Evolutionary conservation across 30 jellyfish, hydroid and myxozoan genomes (phyloP).

Genomic region (Hydra vulgaris): DNA sequence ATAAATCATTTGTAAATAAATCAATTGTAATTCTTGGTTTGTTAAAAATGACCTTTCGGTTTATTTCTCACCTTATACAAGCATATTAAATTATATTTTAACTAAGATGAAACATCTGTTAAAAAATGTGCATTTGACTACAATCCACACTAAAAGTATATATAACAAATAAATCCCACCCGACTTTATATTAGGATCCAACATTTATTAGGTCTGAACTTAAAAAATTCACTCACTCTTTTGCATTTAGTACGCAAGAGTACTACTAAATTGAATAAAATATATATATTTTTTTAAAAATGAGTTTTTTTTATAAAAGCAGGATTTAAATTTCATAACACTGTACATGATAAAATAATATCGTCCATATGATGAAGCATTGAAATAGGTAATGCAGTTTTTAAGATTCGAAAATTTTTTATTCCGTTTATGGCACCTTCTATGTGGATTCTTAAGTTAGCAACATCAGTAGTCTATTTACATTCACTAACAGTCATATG

Average conservation of each 20-base stretch:
- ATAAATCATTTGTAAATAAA: not conserved
- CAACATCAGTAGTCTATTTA: slow-evolving; percentile 30
- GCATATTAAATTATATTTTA: too few relatives aligned
- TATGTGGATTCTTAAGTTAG: slow-evolving; percentile 39
- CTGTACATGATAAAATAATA: slow-evolving; percentile 42
- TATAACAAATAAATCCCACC: not conserved
- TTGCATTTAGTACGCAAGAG: too few relatives aligned
- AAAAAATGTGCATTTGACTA: too few relatives aligned
- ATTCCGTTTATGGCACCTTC: slow-evolving; percentile 49
- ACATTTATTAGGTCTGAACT: too few relatives aligned
- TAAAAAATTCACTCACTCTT: too few relatives aligned
- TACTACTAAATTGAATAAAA: not conserved
- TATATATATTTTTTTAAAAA: not conserved
- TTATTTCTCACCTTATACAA: too few relatives aligned
- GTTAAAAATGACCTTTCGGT: too few relatives aligned
- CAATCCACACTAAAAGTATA: too few relatives aligned
- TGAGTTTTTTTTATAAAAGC: not conserved
- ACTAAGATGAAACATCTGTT: too few relatives aligned
- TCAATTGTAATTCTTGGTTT: too few relatives aligned
- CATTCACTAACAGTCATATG: slow-evolving; percentile 46
- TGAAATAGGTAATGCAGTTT: slow-evolving; percentile 29
- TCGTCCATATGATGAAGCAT: slow-evolving; percentile 55
- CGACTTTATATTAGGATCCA: too few relatives aligned
- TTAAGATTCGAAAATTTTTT: slow-evolving; percentile 36
- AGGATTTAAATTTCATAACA: not conserved